phyloP scores from a whole-genome alignment of 1,140 invertebrate species.

The Drosophila lini region DNA sequence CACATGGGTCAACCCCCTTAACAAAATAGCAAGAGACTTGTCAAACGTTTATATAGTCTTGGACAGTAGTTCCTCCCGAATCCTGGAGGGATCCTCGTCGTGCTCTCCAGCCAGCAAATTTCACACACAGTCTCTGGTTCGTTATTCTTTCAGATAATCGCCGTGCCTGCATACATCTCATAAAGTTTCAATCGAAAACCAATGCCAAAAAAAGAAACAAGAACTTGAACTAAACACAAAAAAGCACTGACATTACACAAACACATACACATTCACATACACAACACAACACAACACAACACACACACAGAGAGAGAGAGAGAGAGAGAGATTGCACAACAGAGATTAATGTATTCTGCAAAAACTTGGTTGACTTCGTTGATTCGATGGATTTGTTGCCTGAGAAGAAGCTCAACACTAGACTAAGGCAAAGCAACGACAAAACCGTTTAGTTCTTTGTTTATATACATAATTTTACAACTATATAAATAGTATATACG shows the following conservation, averaged over 20 bases:
- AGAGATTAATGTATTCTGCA: conserved; percentile 33
- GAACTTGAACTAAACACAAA: conserved; percentile 56
- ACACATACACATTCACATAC: neutral
- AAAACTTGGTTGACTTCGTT: conserved; percentile 12
- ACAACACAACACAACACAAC: conserved; percentile 8
- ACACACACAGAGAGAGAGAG: neutral
- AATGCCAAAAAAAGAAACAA: conserved; percentile 69
- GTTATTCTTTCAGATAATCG: conserved; percentile 79
- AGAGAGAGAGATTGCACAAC: conserved; percentile 21
- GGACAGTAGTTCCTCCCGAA: conserved; percentile 7
- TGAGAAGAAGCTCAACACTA: conserved; percentile 38
- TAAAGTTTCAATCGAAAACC: conserved; percentile 56
- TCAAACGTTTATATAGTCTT: neutral
- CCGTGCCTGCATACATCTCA: conserved; percentile 78
- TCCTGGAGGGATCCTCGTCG: conserved; percentile 11
- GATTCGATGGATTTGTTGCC: conserved; percentile 21
- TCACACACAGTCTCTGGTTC: conserved; percentile 70
- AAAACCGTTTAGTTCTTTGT: conserved; percentile 51
- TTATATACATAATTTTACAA: conserved; percentile 22
- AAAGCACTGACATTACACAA: conserved; percentile 7
- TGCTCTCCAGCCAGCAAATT: conserved; percentile 10
- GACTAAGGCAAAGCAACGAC: conserved; percentile 51
- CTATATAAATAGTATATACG: conserved; percentile 36
- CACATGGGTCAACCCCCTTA: too few species aligned
- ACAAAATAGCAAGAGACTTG: neutral